phyloP scores from a whole-genome alignment of 2,797 vertebrate genomes.

The Todus mexicanus region DNA sequence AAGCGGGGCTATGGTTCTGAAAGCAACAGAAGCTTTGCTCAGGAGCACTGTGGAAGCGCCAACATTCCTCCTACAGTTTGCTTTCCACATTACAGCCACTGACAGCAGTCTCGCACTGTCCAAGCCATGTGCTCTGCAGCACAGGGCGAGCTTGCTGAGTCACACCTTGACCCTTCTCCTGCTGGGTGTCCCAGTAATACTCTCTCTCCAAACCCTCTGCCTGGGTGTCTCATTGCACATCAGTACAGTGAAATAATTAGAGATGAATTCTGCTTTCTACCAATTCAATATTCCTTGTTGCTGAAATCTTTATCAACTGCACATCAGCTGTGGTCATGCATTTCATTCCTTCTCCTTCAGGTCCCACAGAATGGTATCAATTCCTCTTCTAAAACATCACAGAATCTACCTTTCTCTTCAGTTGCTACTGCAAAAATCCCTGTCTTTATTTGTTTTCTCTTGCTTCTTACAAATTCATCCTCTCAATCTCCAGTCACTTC shows the following conservation, averaged over 20 bases:
- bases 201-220: neutral
- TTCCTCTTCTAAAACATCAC: neutral
- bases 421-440: neutral
- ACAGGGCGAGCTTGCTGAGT: neutral
- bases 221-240: neutral
- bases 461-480: neutral
- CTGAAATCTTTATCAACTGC: neutral
- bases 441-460: neutral
- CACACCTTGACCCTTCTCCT: neutral
- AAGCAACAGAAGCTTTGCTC: neutral
- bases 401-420: neutral
- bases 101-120: neutral
- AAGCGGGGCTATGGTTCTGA: neutral
- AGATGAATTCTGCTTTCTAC: neutral
- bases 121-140: neutral
- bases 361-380: neutral
- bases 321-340: neutral
- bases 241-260: neutral
- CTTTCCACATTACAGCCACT: neutral
- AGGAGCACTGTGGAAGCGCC: neutral
- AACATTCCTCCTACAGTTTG: neutral
- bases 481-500: neutral
- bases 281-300: neutral
- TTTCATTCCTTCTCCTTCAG: neutral
- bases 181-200: neutral